phyloP scores from a whole-genome alignment of 2,797 vertebrate species.

The Falco cherrug region DNA sequence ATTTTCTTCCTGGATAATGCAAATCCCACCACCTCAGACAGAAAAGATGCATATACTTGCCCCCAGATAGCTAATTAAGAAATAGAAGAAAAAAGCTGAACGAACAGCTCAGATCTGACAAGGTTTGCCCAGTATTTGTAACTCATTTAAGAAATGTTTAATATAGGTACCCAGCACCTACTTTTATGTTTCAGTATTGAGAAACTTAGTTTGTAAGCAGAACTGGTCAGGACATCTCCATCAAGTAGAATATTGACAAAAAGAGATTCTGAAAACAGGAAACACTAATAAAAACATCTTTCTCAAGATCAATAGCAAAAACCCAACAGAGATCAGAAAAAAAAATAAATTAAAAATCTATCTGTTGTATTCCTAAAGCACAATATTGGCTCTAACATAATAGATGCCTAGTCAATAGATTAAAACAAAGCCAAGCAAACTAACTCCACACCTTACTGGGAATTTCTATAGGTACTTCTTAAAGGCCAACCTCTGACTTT shows the following conservation, averaged over 20 bases:
- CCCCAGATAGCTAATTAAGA: not conserved
- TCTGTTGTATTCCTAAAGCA: not conserved
- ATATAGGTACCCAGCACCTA: not conserved
- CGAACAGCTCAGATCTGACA: not conserved
- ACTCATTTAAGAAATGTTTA: not conserved
- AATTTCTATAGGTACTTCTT: not conserved
- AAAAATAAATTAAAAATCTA: not conserved
- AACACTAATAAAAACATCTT: not conserved
- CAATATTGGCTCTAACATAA: not conserved
- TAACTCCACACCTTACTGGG: not conserved
- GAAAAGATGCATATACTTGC: not conserved
- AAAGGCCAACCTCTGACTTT: not conserved
- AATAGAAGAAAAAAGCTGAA: not conserved
- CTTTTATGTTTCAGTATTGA: not conserved
- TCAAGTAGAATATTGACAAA: not conserved
- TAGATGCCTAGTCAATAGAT: not conserved
- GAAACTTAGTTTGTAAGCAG: accelerated
- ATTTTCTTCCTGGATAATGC: not conserved
- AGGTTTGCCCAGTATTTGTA: not conserved
- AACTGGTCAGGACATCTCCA: not conserved
- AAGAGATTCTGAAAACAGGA: not conserved
- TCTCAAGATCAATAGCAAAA: not conserved
- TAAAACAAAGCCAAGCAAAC: not conserved
- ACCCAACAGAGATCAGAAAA: not conserved
- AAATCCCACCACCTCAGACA: not conserved